Evolutionary conservation across 2,797 vertebrate species (phyloP), one percentile per base, ranked within the genome.

Genomic region (Lemur catta): DNA sequence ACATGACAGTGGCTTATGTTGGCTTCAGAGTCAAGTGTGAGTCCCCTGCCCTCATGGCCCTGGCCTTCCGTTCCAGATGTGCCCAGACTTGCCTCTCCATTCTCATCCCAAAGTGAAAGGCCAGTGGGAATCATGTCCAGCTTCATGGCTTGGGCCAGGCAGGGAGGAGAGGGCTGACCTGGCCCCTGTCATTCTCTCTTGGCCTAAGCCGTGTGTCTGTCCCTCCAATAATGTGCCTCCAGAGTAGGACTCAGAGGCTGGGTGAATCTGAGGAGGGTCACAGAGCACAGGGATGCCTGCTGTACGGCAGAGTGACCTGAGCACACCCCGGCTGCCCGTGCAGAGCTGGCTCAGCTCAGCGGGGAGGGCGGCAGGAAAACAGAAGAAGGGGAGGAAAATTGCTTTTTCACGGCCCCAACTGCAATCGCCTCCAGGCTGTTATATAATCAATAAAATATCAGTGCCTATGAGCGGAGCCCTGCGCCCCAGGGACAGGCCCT

Each of bases 401-500:
- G 87, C 69, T 97, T 80, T 94, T 76, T 61, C 9, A 1, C 57
- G 67, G 75, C 50, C 33, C 28, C 0, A 5, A 86, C 84, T 24
- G 0, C 84, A 76, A 85, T 43, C 11, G 65, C 97, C 95, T 96
- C 41, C 15, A 91, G 97, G 97, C 84, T 82, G 90, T 96, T 85
- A 35, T 0, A 6, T 90, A 92, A 97, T 97, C 95, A 95, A 97
- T 98, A 96, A 97, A 97, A 94, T 81, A 97, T 96, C 95, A 90
- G 87, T 76, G 94, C 91, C 87, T 88, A 55, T 13, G 94, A 76
- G 84, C 7, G 15, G 5, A 28, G 84, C 87, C 87, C 1, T 1
- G 1, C 2, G 33, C 79, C 84, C 61, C 35, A 46, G 17, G 48
- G 74, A 84, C 87, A 71, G 74, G 48, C 57, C 38, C 43, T 7